Base-by-base conservation (phyloP, 2,888 invertebrate genomes). In the Pocota personata region DNA sequence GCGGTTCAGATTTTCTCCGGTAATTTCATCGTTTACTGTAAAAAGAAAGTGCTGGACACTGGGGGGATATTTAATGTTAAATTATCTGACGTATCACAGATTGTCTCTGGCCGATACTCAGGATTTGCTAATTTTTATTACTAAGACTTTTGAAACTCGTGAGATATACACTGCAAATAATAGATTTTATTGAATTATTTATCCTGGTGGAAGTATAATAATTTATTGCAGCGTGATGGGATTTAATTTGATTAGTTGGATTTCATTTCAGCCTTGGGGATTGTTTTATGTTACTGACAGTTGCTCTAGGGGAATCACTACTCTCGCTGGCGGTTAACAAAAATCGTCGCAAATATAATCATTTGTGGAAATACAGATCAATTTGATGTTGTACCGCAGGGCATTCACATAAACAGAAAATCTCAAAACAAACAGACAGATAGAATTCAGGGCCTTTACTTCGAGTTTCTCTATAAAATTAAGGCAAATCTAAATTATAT, bases 41-140 rank as follows among this genome's bases (percentile, higher is more conserved):
- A 82, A 86, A 86, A 82, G 86, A 86, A 86, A 86, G 86, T 86
- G 55, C 10, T 73, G 82, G 82, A 55, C 55, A 66, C 50, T 2
- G 14, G 52, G 30, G 21, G 50, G 32, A 60, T 78, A 83, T 79
- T 84, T 72, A 73, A 86, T 82, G 75, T 52, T 66, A 78, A 83
- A 73, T 86, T 82, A 71, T 75, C 75, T 62, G 79, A 67, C 73
- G 40, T 73, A 79, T 84, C 73, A 52, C 60, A 55, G 82, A 72
- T 77, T 21, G 76, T 67, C 46, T 30, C 19, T 52, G 58, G 69
- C 10, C 40, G 76, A 82, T 76, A 66, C 7, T 5, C 21, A 66
- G 30, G 48, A 62, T 57, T 40, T 50, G 24, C 46, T 62, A 57
- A 48, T 24, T 48, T 72, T 24, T 37, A n/a, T 24, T 52, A 43